Base-by-base conservation (phyloP, 2,113 vertebrate genomes). In the Smithornis capensis region DNA sequence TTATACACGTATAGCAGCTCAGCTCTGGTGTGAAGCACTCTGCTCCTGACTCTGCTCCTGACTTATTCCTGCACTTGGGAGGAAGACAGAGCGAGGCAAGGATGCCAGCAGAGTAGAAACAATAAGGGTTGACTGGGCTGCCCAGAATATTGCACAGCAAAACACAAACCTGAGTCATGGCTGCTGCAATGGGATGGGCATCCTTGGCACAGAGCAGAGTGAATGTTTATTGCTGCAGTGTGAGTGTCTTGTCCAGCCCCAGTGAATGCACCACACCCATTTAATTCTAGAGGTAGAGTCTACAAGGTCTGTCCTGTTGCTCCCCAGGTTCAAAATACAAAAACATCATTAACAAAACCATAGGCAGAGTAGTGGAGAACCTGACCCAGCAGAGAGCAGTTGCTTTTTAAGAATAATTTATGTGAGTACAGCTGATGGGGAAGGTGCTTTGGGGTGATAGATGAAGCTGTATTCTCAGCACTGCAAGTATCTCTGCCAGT, bases 141-240 rank as follows among this genome's bases (percentile, higher is more conserved):
- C 33, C 18, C 42, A 53, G 15, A 65, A 7, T 1, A 37, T 12
- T 4, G 29, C 56, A 28, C 37, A n/a, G 14, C 21, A 77, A n/a
- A 56, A 50, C 45, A 57, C 14, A 35, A 40, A 65, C 14, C 28
- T 45, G 27, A 15, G 45, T 15, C 7, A 2, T 0, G 2, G 37
- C 45, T 78, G 44, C 28, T 59, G 47, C 64, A 74, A 4, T 10
- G 25, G 23, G 23, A 19, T 53, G 25, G 65, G 25, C 33, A 22
- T 16, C 38, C 82, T 33, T 83, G 52, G 4, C 8, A 2, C 16
- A 4, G 10, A 59, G 42, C 2, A 33, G 31, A 19, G 8, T 38
- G 29, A 9, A 4, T 0, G 2, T 47, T 82, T 14, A 18, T n/a
- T 8, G 4, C 57, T 67, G 42, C 10, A 2, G 10, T 25, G 29